phyloP scores from a whole-genome alignment of 2,888 invertebrate genomes.

The Aphrophora alni region DNA sequence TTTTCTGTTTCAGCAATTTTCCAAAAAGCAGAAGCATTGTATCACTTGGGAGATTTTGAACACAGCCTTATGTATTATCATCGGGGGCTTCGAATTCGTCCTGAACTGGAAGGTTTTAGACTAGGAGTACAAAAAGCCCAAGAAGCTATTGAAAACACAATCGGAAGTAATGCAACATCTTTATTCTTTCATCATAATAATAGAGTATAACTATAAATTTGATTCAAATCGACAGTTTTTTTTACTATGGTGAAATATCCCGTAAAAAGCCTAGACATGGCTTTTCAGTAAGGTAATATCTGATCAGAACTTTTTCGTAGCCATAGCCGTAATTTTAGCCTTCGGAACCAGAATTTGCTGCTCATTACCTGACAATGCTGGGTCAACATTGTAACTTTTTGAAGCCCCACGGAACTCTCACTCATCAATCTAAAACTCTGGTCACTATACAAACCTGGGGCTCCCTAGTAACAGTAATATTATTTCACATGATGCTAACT shows the following conservation, averaged over 20 bases:
- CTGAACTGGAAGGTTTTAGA: slow-evolving; percentile 73
- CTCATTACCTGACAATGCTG: too few species aligned
- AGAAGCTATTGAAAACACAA: slow-evolving; percentile 92
- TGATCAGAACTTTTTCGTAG: too few species aligned
- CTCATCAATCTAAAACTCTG: too few species aligned
- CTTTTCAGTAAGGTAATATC: too few species aligned
- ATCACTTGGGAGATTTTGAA: slow-evolving; percentile 92
- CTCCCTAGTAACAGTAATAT: too few species aligned
- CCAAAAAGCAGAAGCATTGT: slow-evolving; percentile 91
- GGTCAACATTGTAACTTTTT: too few species aligned
- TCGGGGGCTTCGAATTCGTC: slow-evolving; percentile 81
- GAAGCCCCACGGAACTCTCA: too few species aligned
- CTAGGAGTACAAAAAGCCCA: slow-evolving; percentile 86
- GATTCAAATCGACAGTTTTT: background rate
- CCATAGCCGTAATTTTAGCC: too few species aligned
- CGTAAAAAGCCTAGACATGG: background rate
- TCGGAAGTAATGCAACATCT: slow-evolving; percentile 62
- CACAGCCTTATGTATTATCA: slow-evolving; percentile 92
- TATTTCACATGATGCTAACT: too few species aligned
- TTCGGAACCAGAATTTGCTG: too few species aligned
- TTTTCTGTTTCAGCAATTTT: slow-evolving; percentile 74
- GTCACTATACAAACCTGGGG: too few species aligned
- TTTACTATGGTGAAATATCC: background rate
- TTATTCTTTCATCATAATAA: background rate
- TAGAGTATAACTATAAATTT: background rate